Evolutionary conservation across 37 sponge, comb jelly and placozoan genomes (phyloP), one percentile per base, ranked within the genome.

Genomic region (Halisarca cf. caerulea): DNA sequence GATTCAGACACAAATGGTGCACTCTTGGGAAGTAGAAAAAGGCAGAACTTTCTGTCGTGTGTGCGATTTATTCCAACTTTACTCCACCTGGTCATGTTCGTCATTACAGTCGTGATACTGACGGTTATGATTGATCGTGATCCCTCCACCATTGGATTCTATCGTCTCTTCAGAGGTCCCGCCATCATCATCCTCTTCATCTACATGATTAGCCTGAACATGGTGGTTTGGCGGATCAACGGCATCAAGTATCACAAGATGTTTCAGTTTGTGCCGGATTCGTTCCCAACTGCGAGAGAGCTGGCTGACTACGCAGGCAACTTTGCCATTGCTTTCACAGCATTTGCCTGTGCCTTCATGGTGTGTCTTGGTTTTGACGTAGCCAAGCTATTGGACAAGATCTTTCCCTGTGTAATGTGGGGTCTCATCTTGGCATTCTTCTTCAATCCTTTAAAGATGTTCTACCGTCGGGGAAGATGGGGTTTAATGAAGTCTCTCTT

Each of bases 201-300:
- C 82, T 95, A 87, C 64, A 75, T 95, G 32, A 58, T 75, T 42
- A 92, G 87, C 2, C 32, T 87, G 77, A 95, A 95, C 81, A 81
- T 95, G 59, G 57, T 87, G 39, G 88, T 41, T 14, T 95, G 95
- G 95, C 55, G 79, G 11, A 25, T 24, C 1, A 30, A 8, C 5
- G 58, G 75, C 3, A 89, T 95, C 2, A 60, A 89, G 55, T 95
- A 95, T 39, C 27, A 85, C 53, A 7, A 47, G 0, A 87, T 95
- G 20, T 95, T 95, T 57, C 47, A 87, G 14, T 89, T 86, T 57
- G 47, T 47, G 20, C 43, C 69, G 1, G 60, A 37, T 14, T 81
- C 47, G 0, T 44, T 54, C 6, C 93, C 93, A 17, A 93, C 93
- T 0, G 64, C 93, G 20, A 75, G 44, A 7, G 78, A 73, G 28